phyloP scores from a whole-genome alignment of 2,113 vertebrate species.

The Lagopus leucura region DNA sequence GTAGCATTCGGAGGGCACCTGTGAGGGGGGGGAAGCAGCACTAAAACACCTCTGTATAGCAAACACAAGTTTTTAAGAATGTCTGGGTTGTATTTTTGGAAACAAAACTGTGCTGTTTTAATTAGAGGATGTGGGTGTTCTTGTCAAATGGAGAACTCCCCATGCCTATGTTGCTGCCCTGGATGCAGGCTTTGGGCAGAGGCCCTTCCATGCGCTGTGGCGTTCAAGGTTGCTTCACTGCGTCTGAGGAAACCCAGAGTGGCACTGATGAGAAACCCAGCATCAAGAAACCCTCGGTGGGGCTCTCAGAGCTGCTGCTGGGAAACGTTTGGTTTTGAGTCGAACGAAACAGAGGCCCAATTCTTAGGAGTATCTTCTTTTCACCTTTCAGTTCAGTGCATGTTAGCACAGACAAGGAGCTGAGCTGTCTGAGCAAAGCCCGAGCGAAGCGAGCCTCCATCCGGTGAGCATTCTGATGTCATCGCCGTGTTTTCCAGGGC shows the following conservation, averaged over 20 bases:
- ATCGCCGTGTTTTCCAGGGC: background rate
- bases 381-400: slow-evolving; percentile 16
- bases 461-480: background rate
- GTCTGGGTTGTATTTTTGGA: background rate
- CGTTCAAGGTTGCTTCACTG: fast-evolving
- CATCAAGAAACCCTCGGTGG: background rate
- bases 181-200: background rate
- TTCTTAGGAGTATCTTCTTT: background rate
- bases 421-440: slow-evolving; percentile 6
- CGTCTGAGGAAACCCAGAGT: background rate
- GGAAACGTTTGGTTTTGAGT: slow-evolving; percentile 24
- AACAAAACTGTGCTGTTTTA: background rate
- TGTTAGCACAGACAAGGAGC: background rate
- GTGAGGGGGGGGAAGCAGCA: fast-evolving
- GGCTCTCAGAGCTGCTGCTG: background rate
- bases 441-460: background rate
- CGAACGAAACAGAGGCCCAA: background rate
- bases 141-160: background rate
- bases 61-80: background rate
- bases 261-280: background rate
- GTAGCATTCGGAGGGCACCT: background rate
- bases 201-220: background rate
- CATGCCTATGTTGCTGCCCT: background rate
- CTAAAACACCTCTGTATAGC: background rate
- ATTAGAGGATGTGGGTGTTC: background rate